A percentile compares a stretch with the other conserved stretches of the same genome.
phyloP scores from a whole-genome alignment of 2,113 vertebrate species.

The Odontesthes bonariensis region DNA sequence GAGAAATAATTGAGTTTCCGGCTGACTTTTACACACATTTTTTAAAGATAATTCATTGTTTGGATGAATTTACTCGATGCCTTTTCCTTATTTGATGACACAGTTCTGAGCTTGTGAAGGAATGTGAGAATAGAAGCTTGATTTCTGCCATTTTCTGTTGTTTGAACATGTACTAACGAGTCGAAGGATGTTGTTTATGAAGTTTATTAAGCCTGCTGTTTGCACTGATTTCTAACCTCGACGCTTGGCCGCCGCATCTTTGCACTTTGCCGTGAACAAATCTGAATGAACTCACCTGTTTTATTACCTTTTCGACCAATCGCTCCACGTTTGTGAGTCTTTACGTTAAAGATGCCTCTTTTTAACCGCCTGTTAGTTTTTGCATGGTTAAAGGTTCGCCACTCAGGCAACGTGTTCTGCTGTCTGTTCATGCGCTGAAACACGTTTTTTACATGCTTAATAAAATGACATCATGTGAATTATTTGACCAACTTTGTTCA shows the following conservation, averaged over 20 bases:
- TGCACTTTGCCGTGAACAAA: slow-evolving; percentile 14
- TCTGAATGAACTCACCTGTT: neutral
- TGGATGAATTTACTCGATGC: no score
- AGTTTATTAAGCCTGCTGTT: slow-evolving; percentile 19
- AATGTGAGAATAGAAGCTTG: rapidly evolving
- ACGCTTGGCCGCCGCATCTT: neutral
- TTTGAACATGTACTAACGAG: neutral
- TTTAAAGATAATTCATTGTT: no score
- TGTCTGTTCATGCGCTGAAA: neutral
- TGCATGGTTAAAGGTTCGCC: neutral
- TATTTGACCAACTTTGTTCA: neutral
- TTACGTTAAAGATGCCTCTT: neutral
- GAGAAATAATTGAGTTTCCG: no score
- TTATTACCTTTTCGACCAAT: no score
- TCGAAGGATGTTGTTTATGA: neutral
- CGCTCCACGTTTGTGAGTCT: no score
- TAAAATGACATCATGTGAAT: slow-evolving; percentile 7
- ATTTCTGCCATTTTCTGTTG: neutral
- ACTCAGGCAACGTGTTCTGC: neutral
- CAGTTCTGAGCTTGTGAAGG: no score
- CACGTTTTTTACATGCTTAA: slow-evolving; percentile 16
- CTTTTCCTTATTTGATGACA: no score
- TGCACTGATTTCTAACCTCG: slow-evolving; percentile 28
- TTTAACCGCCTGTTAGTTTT: neutral
- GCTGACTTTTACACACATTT: no score